These are phyloP conservation scores for Rhineura floridana DNA, from an alignment of 2,113 vertebrate species.

Conservation along the genomic window DNA sequence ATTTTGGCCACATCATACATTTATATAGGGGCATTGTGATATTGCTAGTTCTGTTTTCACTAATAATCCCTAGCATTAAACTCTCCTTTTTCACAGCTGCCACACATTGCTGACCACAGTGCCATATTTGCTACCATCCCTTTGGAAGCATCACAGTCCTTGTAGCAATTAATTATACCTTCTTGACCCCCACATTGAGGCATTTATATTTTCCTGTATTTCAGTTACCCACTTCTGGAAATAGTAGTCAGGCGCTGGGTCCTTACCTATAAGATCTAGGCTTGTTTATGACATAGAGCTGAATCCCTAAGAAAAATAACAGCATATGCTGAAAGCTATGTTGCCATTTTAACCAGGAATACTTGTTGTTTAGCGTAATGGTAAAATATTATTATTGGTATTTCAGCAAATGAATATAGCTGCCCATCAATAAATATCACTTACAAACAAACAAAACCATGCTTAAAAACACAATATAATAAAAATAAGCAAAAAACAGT, in stretches of 20 bases:
- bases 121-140: neutral
- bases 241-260: neutral
- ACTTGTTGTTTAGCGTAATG: neutral
- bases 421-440: no score
- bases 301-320: neutral
- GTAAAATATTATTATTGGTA: no score
- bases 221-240: neutral
- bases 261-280: neutral
- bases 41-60: neutral
- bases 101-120: neutral
- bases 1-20: neutral
- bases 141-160: neutral
- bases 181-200: neutral
- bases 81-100: neutral
- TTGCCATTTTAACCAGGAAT: neutral
- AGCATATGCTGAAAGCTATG: neutral
- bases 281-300: neutral
- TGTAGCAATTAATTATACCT: neutral
- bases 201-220: neutral
- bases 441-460: no score
- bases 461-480: no score
- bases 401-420: no score
- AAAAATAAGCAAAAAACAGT: no score
- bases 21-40: neutral
- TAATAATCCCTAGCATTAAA: neutral